A percentile compares a stretch with the other conserved stretches of the same genome.
These are phyloP conservation scores for Cylloceria caligata DNA, from an alignment of 2,888 invertebrate species.

Conservation along the genomic window DNA sequence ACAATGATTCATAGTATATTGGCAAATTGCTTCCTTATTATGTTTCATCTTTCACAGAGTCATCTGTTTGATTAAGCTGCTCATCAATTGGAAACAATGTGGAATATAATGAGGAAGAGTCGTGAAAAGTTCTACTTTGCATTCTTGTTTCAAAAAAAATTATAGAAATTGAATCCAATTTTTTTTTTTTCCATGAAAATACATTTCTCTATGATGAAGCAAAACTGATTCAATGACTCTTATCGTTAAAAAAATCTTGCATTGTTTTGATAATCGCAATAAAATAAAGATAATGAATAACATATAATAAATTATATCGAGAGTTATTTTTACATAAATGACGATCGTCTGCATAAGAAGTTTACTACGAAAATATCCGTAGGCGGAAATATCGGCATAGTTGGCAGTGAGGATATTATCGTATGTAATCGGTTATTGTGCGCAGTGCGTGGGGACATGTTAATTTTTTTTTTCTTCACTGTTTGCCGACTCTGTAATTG, in stretches of 20 bases:
- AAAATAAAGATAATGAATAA: neutral
- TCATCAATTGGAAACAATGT: too few species aligned
- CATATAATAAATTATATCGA: slow-evolving; percentile 16
- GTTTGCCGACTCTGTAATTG: slow-evolving; percentile 70
- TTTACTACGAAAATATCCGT: slow-evolving; percentile 62
- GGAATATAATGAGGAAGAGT: too few species aligned
- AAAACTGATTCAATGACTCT: slow-evolving; percentile 7
- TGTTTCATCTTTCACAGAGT: too few species aligned
- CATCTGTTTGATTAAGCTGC: too few species aligned
- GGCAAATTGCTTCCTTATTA: too few species aligned
- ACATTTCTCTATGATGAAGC: too few species aligned
- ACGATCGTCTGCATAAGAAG: slow-evolving; percentile 34
- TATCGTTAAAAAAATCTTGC: neutral
- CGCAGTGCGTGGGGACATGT: slow-evolving; percentile 66
- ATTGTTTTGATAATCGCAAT: neutral
- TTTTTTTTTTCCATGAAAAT: too few species aligned
- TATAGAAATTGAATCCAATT: too few species aligned
- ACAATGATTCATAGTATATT: too few species aligned
- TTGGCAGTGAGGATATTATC: slow-evolving; percentile 65
- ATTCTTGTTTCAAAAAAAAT: too few species aligned
- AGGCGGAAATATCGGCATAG: slow-evolving; percentile 69
- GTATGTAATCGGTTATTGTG: slow-evolving; percentile 69
- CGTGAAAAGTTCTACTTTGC: too few species aligned
- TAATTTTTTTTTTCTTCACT: slow-evolving; percentile 55
- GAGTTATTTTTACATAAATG: slow-evolving; percentile 39